These are phyloP conservation scores for Amazonetta brasiliensis DNA, from an alignment of 2,797 vertebrate species.

Conservation along the genomic window DNA sequence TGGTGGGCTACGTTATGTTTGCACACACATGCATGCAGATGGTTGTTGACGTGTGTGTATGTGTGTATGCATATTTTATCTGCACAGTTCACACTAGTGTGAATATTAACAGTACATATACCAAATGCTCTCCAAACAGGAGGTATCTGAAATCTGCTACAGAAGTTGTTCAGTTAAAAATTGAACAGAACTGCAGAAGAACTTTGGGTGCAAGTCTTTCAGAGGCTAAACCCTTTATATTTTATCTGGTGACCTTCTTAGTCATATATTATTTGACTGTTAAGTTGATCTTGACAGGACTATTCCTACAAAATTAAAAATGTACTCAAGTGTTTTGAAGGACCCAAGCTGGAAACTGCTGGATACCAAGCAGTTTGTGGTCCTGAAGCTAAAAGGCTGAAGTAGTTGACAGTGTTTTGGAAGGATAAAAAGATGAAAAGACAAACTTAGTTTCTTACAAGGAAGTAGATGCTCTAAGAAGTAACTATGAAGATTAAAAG, in stretches of 20 bases:
- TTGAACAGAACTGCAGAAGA: neutral
- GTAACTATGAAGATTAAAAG: neutral
- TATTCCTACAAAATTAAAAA: neutral
- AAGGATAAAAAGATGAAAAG: neutral
- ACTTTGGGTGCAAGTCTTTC: neutral
- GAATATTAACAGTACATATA: neutral
- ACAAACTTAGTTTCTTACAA: neutral
- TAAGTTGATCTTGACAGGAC: neutral
- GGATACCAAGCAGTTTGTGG: neutral
- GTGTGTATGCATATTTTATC: neutral
- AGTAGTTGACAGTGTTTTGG: neutral
- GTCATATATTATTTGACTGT: neutral
- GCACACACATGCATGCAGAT: fast-evolving
- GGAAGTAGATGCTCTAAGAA: neutral
- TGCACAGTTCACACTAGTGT: neutral
- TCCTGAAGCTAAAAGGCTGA: neutral
- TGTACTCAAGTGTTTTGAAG: neutral
- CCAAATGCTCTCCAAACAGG: neutral
- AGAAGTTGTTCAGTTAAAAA: neutral
- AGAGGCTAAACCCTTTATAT: neutral
- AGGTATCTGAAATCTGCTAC: neutral
- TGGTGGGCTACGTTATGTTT: neutral
- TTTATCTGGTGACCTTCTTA: neutral
- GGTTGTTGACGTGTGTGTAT: neutral
- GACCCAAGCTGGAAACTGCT: neutral